These are phyloP conservation scores for Scomber japonicus DNA, from an alignment of 2,113 vertebrate species.

Conservation along the genomic window DNA sequence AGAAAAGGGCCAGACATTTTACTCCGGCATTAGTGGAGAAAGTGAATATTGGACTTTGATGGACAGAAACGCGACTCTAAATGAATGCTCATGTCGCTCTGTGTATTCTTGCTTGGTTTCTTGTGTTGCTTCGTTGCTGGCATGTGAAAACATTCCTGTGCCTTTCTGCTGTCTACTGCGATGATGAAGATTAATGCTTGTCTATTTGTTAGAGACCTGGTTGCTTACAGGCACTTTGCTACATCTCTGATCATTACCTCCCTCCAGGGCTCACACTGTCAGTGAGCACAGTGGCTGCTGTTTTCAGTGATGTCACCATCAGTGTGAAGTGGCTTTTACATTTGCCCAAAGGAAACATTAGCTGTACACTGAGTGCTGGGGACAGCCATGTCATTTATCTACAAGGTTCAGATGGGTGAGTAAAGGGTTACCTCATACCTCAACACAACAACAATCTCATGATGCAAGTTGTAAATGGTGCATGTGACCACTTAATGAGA, in stretches of 20 bases:
- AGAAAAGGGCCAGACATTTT: too few relatives aligned
- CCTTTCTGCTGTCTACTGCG: background rate
- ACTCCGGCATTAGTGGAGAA: too few relatives aligned
- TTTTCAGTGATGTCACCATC: conserved; percentile 85
- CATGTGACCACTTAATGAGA: too few relatives aligned
- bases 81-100: too few relatives aligned
- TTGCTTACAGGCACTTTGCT: conserved; percentile 57
- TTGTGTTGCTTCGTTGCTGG: too few relatives aligned
- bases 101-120: too few relatives aligned
- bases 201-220: background rate
- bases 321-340: conserved; percentile 87
- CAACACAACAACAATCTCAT: too few relatives aligned
- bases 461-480: too few relatives aligned
- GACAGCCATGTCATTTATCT: conserved; percentile 87
- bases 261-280: conserved; percentile 86
- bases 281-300: conserved; percentile 69
- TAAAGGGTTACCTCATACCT: background rate
- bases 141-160: background rate
- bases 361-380: conserved; percentile 87
- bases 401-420: conserved; percentile 84
- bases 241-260: conserved; percentile 2
- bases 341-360: conserved; percentile 85
- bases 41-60: too few relatives aligned
- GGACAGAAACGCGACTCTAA: too few relatives aligned
- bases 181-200: background rate